These are phyloP conservation scores for Procavia capensis DNA, from an alignment of 2,113 vertebrate species.

Conservation along the genomic window DNA sequence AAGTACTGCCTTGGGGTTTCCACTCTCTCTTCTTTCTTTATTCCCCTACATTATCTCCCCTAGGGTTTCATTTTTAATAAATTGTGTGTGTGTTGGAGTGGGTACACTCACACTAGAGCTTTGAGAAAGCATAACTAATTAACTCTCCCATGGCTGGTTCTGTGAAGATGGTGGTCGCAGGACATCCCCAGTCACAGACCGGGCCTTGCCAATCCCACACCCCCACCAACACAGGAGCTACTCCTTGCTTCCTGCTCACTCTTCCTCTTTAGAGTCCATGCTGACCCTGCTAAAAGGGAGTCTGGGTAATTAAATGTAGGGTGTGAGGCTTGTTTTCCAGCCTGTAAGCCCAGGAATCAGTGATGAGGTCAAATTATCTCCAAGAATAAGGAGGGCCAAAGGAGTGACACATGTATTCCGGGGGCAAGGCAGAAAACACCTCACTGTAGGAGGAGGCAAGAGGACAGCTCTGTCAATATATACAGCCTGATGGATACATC, in stretches of 20 bases:
- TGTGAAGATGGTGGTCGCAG: fast-evolving
- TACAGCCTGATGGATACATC: too few relatives aligned
- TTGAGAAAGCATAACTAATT: background rate
- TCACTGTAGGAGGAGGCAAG: background rate
- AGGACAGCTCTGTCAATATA: background rate
- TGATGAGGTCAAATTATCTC: background rate
- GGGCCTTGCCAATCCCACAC: background rate
- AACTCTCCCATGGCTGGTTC: background rate
- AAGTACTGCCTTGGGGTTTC: too few relatives aligned
- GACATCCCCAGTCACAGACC: background rate
- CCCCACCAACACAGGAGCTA: background rate
- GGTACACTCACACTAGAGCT: fast-evolving
- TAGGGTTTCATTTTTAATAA: background rate
- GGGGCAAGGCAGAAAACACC: background rate
- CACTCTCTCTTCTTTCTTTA: background rate
- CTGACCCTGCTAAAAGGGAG: background rate
- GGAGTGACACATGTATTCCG: background rate
- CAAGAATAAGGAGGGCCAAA: background rate
- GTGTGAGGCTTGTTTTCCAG: background rate
- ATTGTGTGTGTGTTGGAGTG: background rate
- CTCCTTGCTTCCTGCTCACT: background rate
- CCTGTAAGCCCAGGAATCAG: background rate
- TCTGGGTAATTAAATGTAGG: background rate
- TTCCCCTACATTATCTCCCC: background rate
- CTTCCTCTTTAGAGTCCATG: background rate